Percentiles rank a stretch among this genome's conserved stretches.
Evolutionary conservation across 2,888 invertebrate species (phyloP).

Genomic region (Drosophila quinaria): DNA sequence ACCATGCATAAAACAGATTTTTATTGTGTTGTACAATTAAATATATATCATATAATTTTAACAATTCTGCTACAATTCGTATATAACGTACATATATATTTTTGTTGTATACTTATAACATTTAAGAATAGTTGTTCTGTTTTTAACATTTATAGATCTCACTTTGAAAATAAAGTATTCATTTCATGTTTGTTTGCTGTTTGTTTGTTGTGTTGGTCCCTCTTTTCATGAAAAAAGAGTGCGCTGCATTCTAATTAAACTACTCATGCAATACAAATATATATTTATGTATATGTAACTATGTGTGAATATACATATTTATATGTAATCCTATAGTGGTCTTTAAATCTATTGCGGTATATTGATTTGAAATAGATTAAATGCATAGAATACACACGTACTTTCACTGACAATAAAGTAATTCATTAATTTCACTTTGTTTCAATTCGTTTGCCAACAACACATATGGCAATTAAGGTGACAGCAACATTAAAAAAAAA

Average conservation of each 20-base stretch:
- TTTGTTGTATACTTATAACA: slow-evolving; percentile 46
- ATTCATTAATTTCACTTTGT: slow-evolving; percentile 53
- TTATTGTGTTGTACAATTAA: slow-evolving; percentile 66
- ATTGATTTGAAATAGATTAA: slow-evolving; percentile 68
- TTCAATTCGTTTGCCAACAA: slow-evolving; percentile 35
- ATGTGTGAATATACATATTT: slow-evolving; percentile 25
- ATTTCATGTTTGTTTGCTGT: slow-evolving; percentile 55
- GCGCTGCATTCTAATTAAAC: slow-evolving; percentile 70
- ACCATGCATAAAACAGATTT: slow-evolving; percentile 70
- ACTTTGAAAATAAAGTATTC: slow-evolving; percentile 75
- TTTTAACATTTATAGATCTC: slow-evolving; percentile 69
- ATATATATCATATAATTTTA: slow-evolving; percentile 62
- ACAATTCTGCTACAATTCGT: slow-evolving; percentile 56
- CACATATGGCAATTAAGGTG: slow-evolving; percentile 64
- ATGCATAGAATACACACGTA: slow-evolving; percentile 63
- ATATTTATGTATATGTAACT: slow-evolving; percentile 15
- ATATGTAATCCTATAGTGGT: slow-evolving; percentile 57
- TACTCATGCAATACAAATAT: slow-evolving; percentile 56
- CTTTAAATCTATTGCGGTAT: slow-evolving; percentile 56
- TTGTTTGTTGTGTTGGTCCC: slow-evolving; percentile 64
- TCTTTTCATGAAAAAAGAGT: slow-evolving; percentile 80
- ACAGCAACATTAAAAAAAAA: slow-evolving; percentile 45
- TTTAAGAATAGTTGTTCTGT: slow-evolving; percentile 38
- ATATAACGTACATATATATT: slow-evolving; percentile 6
- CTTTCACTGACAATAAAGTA: slow-evolving; percentile 69